Conservation (phyloP, 1,140 invertebrate species). For the Drosophila paulistorum region DNA sequence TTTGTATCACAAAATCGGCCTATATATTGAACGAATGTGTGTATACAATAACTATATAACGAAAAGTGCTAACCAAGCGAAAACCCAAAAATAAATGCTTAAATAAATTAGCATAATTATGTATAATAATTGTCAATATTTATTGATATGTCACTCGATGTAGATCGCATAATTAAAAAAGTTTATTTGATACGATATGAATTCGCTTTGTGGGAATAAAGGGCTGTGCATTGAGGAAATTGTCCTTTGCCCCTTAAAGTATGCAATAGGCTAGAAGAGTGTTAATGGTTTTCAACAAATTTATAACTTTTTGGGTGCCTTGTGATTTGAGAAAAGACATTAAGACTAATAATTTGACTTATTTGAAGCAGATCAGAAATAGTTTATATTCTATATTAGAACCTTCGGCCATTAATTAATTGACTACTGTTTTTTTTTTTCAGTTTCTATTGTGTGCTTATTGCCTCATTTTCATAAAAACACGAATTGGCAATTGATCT, state of each 20-base stretch:
- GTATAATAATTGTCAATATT: not conserved
- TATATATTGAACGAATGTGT: not conserved
- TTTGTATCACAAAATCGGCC: not conserved
- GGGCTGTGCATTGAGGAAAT: too few relatives aligned
- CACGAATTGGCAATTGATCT: not conserved
- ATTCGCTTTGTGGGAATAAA: too few relatives aligned
- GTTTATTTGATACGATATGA: too few relatives aligned
- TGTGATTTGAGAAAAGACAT: too few relatives aligned
- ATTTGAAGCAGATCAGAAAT: not conserved
- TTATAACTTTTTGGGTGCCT: too few relatives aligned
- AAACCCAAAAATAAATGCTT: not conserved
- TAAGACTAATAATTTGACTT: not conserved
- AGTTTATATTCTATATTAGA: not conserved
- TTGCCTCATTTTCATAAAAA: slow-evolving; percentile 4
- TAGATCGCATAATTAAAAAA: too few relatives aligned
- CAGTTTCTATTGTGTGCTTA: not conserved
- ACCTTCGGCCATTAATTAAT: not conserved
- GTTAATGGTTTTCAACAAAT: too few relatives aligned
- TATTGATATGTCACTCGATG: too few relatives aligned
- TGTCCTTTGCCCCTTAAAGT: too few relatives aligned
- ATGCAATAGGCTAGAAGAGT: too few relatives aligned
- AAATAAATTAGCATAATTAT: not conserved
- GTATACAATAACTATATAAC: too few relatives aligned
- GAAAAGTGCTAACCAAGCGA: not conserved
- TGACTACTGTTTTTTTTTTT: not conserved